These are phyloP conservation scores for Atta cephalotes DNA, from an alignment of 1,140 invertebrate genomes.

Conservation along the genomic window DNA sequence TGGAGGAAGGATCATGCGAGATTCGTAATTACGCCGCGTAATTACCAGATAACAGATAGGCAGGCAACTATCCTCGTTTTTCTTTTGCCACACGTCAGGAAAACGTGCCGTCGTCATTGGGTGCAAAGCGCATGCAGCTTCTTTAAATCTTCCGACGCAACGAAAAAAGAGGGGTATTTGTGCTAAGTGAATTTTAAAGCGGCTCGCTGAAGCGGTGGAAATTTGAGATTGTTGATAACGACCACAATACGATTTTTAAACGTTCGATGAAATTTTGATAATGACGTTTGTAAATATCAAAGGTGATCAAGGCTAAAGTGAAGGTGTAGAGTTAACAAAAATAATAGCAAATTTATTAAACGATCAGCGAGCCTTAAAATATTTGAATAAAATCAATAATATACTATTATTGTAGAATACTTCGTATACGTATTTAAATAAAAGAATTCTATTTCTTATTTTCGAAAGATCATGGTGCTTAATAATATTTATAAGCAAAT, in stretches of 20 bases:
- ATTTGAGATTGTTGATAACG: conserved; percentile 5
- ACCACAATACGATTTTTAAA: conserved; percentile 15
- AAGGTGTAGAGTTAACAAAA: background rate
- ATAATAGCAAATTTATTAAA: background rate
- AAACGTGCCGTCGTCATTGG: conserved; percentile 16
- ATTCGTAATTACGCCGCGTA: conserved; percentile 72
- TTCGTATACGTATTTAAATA: conserved; percentile 8
- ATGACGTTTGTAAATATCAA: no score
- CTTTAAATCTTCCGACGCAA: conserved; percentile 41
- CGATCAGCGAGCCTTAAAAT: background rate
- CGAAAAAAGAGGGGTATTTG: conserved; percentile 18
- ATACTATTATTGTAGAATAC: background rate
- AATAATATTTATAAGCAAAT: no score
- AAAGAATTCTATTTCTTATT: no score
- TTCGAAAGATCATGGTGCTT: no score
- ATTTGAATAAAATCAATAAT: background rate
- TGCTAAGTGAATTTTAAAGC: conserved; percentile 55
- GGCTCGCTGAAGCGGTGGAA: background rate
- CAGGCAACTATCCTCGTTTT: conserved; percentile 27
- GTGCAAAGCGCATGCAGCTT: conserved; percentile 43
- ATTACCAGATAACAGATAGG: conserved; percentile 72
- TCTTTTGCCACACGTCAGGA: conserved; percentile 38
- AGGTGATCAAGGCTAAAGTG: background rate
- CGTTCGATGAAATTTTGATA: conserved; percentile 15
- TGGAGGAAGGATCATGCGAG: conserved; percentile 31